Conservation (phyloP, 2,113 vertebrate species). For the Apistogramma diplotaenia region DNA sequence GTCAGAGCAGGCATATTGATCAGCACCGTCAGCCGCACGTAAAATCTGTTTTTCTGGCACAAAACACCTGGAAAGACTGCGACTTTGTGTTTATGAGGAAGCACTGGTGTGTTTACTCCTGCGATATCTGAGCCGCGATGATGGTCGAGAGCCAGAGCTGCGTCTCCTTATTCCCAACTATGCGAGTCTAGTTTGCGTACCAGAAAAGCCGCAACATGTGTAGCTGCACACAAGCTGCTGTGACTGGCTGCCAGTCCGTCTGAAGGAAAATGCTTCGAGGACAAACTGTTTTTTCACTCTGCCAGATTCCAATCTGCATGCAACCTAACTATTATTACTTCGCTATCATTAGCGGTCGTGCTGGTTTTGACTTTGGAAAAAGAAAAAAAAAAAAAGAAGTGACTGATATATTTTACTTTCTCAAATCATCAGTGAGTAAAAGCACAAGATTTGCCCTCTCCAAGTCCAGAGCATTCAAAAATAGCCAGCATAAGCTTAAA, state of each 20-base stretch:
- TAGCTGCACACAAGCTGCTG: constrained; percentile 54
- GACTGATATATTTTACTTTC: background rate
- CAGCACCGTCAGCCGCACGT: background rate
- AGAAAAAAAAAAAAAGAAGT: background rate
- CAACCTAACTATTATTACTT: constrained; percentile 50
- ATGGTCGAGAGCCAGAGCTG: background rate
- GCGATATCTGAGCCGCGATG: constrained; percentile 22
- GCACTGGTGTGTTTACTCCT: constrained; percentile 16
- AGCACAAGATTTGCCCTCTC: background rate
- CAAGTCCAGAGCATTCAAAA: background rate
- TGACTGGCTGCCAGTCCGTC: constrained; percentile 62
- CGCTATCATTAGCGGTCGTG: constrained; percentile 54
- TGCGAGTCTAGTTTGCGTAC: constrained; percentile 17
- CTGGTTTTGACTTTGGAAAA: constrained; percentile 29
- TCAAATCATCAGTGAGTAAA: background rate
- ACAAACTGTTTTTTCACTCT: constrained; percentile 48
- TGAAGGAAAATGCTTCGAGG: constrained; percentile 47
- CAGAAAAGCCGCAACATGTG: constrained; percentile 62
- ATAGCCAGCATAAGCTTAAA: background rate
- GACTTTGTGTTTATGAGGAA: background rate
- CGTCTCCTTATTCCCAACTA: constrained; percentile 16
- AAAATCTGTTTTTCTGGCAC: constrained; percentile 6
- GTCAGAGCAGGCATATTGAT: constrained; percentile 7
- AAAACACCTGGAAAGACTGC: background rate
- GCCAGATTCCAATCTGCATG: constrained; percentile 25